phyloP scores from a whole-genome alignment of 2,888 invertebrate species.

The Drosophila mimica region DNA sequence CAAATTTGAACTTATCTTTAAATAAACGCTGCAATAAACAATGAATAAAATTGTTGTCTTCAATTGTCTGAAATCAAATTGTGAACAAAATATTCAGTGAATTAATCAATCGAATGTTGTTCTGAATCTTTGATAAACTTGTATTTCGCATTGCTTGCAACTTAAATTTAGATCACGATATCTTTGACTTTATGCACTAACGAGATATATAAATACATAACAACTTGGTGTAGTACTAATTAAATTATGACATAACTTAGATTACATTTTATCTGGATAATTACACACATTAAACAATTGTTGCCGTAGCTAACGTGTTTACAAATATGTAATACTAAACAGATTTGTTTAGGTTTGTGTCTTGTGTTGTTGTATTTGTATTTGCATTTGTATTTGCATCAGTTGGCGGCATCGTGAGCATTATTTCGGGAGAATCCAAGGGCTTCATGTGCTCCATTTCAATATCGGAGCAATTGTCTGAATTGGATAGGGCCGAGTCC shows the following conservation, averaged over 20 bases:
- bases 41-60: not conserved
- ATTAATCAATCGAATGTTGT: not conserved
- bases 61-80: not conserved
- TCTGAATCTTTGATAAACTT: slow-evolving; percentile 24
- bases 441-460: slow-evolving; percentile 73
- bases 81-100: not conserved
- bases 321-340: slow-evolving; percentile 37
- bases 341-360: slow-evolving; percentile 59
- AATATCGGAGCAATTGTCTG: slow-evolving; percentile 85
- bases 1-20: not conserved
- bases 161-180: slow-evolving; percentile 76
- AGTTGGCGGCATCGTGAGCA: slow-evolving; percentile 49
- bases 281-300: slow-evolving; percentile 52
- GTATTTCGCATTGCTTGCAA: slow-evolving; percentile 52
- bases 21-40: not conserved
- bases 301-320: slow-evolving; percentile 18
- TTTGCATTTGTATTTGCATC: slow-evolving; percentile 47
- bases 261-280: slow-evolving; percentile 43
- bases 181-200: slow-evolving; percentile 75
- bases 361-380: slow-evolving; percentile 42
- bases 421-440: slow-evolving; percentile 46
- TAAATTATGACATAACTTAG: slow-evolving; percentile 63
- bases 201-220: slow-evolving; percentile 74
- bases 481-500: slow-evolving; percentile 85
- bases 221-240: slow-evolving; percentile 63